A percentile compares a stretch with the other conserved stretches of the same genome.
phyloP scores from a whole-genome alignment of 2,113 vertebrate genomes.

The Tetrax tetrax region DNA sequence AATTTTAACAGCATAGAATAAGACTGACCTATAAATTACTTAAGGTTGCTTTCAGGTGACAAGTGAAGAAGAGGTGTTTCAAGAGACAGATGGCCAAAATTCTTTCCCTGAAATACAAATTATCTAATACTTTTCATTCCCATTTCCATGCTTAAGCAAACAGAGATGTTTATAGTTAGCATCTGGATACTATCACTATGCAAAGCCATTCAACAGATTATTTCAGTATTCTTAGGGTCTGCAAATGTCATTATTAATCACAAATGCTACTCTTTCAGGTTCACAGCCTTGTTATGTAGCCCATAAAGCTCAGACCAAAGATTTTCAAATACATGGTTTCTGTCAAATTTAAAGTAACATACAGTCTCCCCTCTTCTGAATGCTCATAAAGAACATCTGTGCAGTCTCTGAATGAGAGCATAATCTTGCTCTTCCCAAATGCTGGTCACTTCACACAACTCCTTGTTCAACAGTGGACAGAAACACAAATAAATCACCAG shows the following conservation, averaged over 20 bases:
- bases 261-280: conserved; percentile 27
- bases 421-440: not conserved
- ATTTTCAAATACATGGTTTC: conserved; percentile 16
- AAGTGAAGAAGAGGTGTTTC: not conserved
- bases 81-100: not conserved
- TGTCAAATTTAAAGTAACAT: not conserved
- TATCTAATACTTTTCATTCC: not conserved
- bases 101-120: not conserved
- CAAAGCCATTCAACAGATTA: conserved; percentile 17
- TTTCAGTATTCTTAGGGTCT: conserved; percentile 6
- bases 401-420: not conserved
- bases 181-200: conserved; percentile 52
- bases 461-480: not conserved
- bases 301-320: conserved; percentile 21
- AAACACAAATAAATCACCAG: conserved; percentile 34
- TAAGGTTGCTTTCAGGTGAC: not conserved
- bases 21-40: not conserved
- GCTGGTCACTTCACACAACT: not conserved
- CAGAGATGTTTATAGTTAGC: conserved; percentile 34
- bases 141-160: conserved; percentile 15
- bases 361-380: not conserved
- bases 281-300: not conserved
- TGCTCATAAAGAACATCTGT: conserved; percentile 35
- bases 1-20: not conserved
- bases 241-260: conserved; percentile 53